phyloP scores from a whole-genome alignment of 2,888 invertebrate species.

The Parnassius apollo region DNA sequence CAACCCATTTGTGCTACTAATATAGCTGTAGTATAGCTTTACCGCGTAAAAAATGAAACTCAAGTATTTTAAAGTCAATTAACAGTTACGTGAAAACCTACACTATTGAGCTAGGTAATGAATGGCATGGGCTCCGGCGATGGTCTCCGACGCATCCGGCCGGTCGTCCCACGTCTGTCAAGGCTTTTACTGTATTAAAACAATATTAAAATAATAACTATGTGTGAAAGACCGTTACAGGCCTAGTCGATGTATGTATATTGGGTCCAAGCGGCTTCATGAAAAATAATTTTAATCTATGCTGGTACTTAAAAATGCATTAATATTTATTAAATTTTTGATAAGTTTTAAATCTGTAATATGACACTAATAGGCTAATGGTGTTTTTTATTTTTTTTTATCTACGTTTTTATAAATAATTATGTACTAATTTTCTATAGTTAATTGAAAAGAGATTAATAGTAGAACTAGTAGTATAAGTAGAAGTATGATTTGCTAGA shows the following conservation, averaged over 20 bases:
- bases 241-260: neutral
- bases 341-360: no score
- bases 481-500: no score
- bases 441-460: no score
- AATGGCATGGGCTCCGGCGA: constrained; percentile 51
- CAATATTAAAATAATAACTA: constrained; percentile 19
- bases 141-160: constrained; percentile 63
- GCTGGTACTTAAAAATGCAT: no score
- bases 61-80: constrained; percentile 39
- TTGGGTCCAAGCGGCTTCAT: neutral
- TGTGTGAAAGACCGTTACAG: constrained; percentile 6
- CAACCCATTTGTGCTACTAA: no score
- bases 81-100: constrained; percentile 47
- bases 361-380: no score
- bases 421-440: no score
- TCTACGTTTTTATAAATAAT: no score
- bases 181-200: constrained; percentile 38
- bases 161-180: constrained; percentile 60
- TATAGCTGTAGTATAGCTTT: no score
- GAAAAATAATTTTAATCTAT: neutral
- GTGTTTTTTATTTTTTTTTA: no score
- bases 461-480: no score
- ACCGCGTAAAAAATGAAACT: neutral
- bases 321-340: no score
- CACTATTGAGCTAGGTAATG: constrained; percentile 48